These are phyloP conservation scores for Oconnorella tubifera DNA, from an alignment of 2,888 invertebrate species.

Conservation along the genomic window DNA sequence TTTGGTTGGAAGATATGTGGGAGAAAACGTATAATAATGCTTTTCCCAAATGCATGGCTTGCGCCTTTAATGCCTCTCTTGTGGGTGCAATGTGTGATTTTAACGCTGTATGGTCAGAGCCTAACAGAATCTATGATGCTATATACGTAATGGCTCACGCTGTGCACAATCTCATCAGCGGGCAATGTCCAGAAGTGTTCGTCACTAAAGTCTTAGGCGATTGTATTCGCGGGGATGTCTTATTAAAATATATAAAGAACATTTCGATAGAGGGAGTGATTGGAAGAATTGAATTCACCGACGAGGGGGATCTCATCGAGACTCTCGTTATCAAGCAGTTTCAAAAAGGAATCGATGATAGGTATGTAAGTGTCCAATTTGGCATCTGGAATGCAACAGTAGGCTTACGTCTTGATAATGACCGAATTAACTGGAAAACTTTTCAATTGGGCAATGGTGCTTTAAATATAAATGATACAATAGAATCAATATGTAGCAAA, in stretches of 20 bases:
- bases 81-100: background rate
- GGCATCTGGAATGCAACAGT: constrained; percentile 14
- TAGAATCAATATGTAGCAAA: constrained; percentile 29
- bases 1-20: constrained; percentile 16
- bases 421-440: too few relatives aligned
- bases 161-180: constrained; percentile 36
- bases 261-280: constrained; percentile 38
- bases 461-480: too few relatives aligned
- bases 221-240: constrained; percentile 36
- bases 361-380: constrained; percentile 5
- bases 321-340: constrained; percentile 40
- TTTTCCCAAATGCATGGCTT: background rate
- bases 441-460: too few relatives aligned
- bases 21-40: constrained; percentile 6
- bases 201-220: constrained; percentile 4
- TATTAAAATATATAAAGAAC: constrained; percentile 37
- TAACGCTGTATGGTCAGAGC: background rate
- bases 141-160: constrained; percentile 41
- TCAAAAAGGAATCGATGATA: constrained; percentile 16
- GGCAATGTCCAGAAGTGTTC: constrained; percentile 37
- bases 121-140: constrained; percentile 37
- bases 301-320: constrained; percentile 40
- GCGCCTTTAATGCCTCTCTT: background rate
- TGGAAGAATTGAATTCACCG: constrained; percentile 41
- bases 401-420: background rate